Base-by-base conservation (phyloP, 2,888 invertebrate genomes). In the Endomychus coccineus region DNA sequence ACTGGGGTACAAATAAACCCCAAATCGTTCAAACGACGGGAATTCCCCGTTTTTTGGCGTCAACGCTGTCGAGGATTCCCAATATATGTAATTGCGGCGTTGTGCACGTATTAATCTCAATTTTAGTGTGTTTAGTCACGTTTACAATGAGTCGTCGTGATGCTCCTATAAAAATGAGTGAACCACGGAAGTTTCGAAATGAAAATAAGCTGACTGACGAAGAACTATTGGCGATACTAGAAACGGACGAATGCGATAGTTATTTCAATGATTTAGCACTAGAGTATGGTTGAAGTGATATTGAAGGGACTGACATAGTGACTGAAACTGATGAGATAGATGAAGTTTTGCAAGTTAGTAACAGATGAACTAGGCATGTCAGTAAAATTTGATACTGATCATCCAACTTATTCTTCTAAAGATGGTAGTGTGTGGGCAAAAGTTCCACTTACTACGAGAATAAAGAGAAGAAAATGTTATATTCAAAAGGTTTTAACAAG, bases 361-460 rank as follows among this genome's bases (percentile, higher is more conserved):
- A 19, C 24, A 24, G 17, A 34, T 27, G 27, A 12, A 34, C 25
- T 37, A 17, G 30, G 34, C 23, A 27, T 11, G 14, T 16, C 38
- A 34, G 33, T 27, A 23, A 25, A 37, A 16, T 21, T 33, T 32
- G 3, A 38, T 38, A 33, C 16, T 13, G 38, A 38, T 34, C 17
- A 38, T 33, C 21, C 29, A 35, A 39, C 39, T 35, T 39, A 28
- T 35, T 23, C 29, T 12, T 35, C 23, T 39, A 35, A 29, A 39
- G 14, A 35, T 27, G 35, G 39, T 35, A 35, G 14, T 38, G 32
- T 38, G 16, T 38, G 25, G 22, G 27, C 33, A 38, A 38, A 39
- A 14, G 28, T 35, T 34, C 34, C 29, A 13, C 11, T 29, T 35
- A 35, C 29, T 39, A 39, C 39, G 24, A 39, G 15, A 29, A 29